Conservation (phyloP, 2,113 vertebrate species). For the Oreotrochilus melanogaster region DNA sequence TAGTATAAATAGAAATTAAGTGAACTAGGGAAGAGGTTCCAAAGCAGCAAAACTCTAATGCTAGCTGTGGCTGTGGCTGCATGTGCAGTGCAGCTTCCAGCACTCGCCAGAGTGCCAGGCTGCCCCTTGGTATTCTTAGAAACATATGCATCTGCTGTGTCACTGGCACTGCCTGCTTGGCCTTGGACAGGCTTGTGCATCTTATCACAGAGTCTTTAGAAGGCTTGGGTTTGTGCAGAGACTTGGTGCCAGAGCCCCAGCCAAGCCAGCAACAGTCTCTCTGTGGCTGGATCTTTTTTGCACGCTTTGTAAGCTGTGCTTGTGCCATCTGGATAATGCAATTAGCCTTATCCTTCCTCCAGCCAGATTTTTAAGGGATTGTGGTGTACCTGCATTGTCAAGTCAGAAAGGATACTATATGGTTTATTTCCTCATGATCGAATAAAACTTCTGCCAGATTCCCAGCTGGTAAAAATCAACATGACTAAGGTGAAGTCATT, state of each 20-base stretch:
- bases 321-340: background rate
- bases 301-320: background rate
- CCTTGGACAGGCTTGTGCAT: background rate
- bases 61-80: background rate
- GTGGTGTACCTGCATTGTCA: background rate
- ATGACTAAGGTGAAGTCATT: background rate
- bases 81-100: slow-evolving; percentile 8
- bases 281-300: background rate
- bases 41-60: slow-evolving; percentile 34
- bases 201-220: background rate
- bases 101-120: background rate
- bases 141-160: slow-evolving; percentile 51
- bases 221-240: background rate
- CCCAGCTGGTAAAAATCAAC: background rate
- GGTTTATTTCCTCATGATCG: background rate
- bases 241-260: background rate
- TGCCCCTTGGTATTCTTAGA: slow-evolving; percentile 33
- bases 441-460: background rate
- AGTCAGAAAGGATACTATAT: background rate
- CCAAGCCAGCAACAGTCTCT: background rate
- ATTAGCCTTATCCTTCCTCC: background rate
- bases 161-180: slow-evolving; percentile 33
- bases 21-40: slow-evolving; percentile 49
- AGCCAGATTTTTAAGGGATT: background rate
- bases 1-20: slow-evolving; percentile 48